These are phyloP conservation scores for Perognathus longimembris DNA, from an alignment of 2,113 vertebrate genomes.

Conservation along the genomic window DNA sequence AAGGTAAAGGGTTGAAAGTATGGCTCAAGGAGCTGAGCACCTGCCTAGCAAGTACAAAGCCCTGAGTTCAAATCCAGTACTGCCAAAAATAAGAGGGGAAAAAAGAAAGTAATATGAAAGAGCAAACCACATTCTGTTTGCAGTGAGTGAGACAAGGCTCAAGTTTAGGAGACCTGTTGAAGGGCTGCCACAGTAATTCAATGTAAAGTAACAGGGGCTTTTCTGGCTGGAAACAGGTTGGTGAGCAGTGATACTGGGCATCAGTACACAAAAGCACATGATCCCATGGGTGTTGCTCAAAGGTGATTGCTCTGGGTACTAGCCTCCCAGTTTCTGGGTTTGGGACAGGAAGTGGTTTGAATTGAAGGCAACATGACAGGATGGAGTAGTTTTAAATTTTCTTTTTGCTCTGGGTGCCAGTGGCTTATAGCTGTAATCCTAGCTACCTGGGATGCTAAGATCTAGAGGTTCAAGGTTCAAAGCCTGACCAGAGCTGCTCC, in stretches of 20 bases:
- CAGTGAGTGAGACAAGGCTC: background rate
- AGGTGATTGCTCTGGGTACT: background rate
- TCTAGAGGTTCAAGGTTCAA: too few species aligned
- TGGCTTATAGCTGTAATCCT: too few species aligned
- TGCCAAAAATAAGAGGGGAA: too few species aligned
- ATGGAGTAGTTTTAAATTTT: background rate
- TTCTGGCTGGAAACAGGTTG: background rate
- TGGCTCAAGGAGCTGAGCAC: too few species aligned
- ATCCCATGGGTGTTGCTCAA: background rate
- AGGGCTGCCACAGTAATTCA: background rate
- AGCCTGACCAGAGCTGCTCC: too few species aligned
- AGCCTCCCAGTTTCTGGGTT: background rate
- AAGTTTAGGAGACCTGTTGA: background rate
- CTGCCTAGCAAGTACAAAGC: too few species aligned
- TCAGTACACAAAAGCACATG: background rate
- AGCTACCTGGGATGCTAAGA: too few species aligned
- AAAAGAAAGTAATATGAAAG: background rate
- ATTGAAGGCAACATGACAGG: background rate
- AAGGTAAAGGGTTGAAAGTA: too few species aligned
- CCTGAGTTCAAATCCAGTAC: too few species aligned
- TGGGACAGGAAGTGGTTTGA: background rate
- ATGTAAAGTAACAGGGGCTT: accelerated
- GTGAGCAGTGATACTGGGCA: background rate
- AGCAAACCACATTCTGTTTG: background rate
- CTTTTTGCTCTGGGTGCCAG: background rate